Evolutionary conservation across 2,888 invertebrate genomes (phyloP), one percentile per base, ranked within the genome.

Genomic region (Cotesia congregata): DNA sequence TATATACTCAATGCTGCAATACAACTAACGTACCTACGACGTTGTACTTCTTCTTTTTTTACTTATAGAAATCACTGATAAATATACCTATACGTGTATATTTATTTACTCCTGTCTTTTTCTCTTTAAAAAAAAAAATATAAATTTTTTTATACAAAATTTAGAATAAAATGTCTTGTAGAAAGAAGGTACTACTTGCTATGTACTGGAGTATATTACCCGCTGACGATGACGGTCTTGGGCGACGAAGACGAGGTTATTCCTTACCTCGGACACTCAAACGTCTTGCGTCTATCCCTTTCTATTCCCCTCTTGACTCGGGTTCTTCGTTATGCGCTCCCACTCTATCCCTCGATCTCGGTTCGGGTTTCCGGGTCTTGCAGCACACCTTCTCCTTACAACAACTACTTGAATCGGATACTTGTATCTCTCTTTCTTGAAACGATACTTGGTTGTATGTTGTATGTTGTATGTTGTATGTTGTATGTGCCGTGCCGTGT

Each of bases 291-390:
- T 73, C 73, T 73, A 67, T 72, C 64, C 65, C 72, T 41, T 65
- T 73, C 39, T 64, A 41, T 64, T 40, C 64, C 72, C 50, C 59
- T 41, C 76, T 67, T 75, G 67, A 30, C 69, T 67, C 70, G 50
- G 72, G 72, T 73, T 73, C 67, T 70, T 77, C 74, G 70, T 70
- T 70, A 71, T 61, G 71, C 69, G 67, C 62, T 72, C 72, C 61
- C 76, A 72, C 76, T 72, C 71, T 39, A 50, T 17, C 9, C 38
- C 61, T 39, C 15, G 9, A 2, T 50, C 50, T 50, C 50, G 50
- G 50, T 12, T 72, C 65, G 72, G 65, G 38, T 80, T 82, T 80
- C 78, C 81, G 78, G 80, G 80, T 80, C 77, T 82, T 80, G 80
- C 80, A 78, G 75, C 80, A 80, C 80, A 74, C 77, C 74, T 74